phyloP scores from a whole-genome alignment of 2,113 vertebrate species.

The Rhinoderma darwinii region DNA sequence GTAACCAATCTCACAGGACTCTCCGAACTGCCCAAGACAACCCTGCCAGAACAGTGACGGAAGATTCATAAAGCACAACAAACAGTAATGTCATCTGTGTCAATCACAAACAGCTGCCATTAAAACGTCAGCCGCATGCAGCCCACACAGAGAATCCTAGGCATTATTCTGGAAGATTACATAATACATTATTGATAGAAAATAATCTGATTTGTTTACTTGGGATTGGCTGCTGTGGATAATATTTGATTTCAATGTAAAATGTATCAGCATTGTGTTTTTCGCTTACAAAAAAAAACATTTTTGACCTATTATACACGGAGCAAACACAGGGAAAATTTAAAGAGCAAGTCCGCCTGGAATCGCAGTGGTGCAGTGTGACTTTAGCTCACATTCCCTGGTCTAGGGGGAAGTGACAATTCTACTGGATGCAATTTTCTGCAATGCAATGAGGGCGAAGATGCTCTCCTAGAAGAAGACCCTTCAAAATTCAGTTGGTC shows the following conservation, averaged over 20 bases:
- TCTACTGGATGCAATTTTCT: too few relatives aligned
- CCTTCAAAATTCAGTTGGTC: too few relatives aligned
- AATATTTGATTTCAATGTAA: background rate
- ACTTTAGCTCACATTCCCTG: too few relatives aligned
- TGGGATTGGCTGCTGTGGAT: background rate
- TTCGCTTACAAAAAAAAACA: background rate
- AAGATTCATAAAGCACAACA: background rate
- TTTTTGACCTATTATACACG: too few relatives aligned
- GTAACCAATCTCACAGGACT: background rate
- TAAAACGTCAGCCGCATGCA: background rate
- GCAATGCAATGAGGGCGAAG: too few relatives aligned
- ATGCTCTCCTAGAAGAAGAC: too few relatives aligned
- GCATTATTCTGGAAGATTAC: background rate
- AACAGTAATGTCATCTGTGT: constrained; percentile 23
- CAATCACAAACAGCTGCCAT: background rate
- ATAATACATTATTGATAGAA: constrained; percentile 15
- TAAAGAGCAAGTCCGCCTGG: too few relatives aligned
- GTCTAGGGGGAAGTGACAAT: too few relatives aligned
- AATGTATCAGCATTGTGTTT: background rate
- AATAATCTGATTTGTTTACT: background rate
- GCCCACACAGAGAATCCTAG: background rate
- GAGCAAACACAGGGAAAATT: too few relatives aligned
- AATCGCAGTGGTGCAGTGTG: too few relatives aligned
- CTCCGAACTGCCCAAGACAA: background rate
- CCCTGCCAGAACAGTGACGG: background rate